Conservation (phyloP, 2,888 invertebrate species). For the Brachypalpus laphriformis region DNA sequence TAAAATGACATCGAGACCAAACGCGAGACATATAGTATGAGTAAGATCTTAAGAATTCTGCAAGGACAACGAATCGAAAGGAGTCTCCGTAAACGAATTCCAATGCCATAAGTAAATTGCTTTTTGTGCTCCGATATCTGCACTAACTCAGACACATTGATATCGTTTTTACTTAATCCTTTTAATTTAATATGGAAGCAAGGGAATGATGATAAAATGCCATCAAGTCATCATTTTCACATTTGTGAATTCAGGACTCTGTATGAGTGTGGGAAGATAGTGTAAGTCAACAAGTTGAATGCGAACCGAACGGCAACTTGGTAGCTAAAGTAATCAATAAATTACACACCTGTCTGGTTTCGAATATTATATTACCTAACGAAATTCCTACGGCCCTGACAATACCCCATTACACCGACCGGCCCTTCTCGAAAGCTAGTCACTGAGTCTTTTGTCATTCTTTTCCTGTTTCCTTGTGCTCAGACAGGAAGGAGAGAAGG, state of each 20-base stretch:
- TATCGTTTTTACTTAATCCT: constrained; percentile 68
- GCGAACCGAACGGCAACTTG: constrained; percentile 58
- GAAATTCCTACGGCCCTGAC: constrained; percentile 54
- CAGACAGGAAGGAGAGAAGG: constrained; percentile 9
- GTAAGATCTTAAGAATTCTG: constrained; percentile 46
- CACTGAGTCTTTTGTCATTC: constrained; percentile 62
- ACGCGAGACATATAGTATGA: constrained; percentile 22
- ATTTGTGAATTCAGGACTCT: constrained; percentile 57
- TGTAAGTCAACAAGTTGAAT: constrained; percentile 61
- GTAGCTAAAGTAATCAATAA: constrained; percentile 80
- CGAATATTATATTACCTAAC: constrained; percentile 76
- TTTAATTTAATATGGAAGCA: constrained; percentile 65
- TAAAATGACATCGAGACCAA: constrained; percentile 43
- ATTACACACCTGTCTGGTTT: constrained; percentile 82
- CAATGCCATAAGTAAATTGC: constrained; percentile 67
- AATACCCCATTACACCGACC: not conserved
- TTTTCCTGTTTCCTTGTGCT: constrained; percentile 51
- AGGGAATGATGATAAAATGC: constrained; percentile 62
- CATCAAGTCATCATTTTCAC: constrained; percentile 68
- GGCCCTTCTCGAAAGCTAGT: constrained; percentile 22
- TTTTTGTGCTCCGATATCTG: constrained; percentile 60
- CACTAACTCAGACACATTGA: constrained; percentile 67
- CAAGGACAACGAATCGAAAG: constrained; percentile 36
- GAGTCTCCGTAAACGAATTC: constrained; percentile 42
- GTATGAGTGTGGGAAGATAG: constrained; percentile 23